Evolutionary conservation across 1,140 invertebrate species (phyloP).

Genomic region (Scaptomyza hsui): DNA sequence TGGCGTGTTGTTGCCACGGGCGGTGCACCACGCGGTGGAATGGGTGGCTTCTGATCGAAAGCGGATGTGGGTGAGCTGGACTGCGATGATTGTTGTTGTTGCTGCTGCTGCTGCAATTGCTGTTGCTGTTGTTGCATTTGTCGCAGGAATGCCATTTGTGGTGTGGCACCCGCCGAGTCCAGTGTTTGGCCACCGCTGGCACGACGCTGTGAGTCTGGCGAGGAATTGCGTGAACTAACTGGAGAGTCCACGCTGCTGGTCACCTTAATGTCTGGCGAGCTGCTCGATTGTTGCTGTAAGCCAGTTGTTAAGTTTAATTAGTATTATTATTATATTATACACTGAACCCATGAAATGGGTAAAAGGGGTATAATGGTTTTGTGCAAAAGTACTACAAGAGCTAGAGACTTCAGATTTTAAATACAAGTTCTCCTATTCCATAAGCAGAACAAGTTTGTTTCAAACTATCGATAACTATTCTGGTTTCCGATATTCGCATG

Average conservation of each 20-base stretch:
- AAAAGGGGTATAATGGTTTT: too few relatives aligned
- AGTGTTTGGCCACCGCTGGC: conserved; percentile 51
- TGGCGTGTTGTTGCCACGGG: conserved; percentile 85
- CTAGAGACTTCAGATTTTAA: too few relatives aligned
- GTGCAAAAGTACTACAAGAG: too few relatives aligned
- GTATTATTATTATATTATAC: too few relatives aligned
- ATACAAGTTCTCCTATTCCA: too few relatives aligned
- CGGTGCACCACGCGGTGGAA: conserved; percentile 85
- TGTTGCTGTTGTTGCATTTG: conserved; percentile 83
- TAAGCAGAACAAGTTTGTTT: too few relatives aligned
- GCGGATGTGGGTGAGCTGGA: conserved; percentile 75
- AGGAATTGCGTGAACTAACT: conserved; percentile 82
- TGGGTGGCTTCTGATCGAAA: conserved; percentile 85
- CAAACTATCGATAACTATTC: too few relatives aligned
- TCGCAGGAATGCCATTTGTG: conserved; percentile 82
- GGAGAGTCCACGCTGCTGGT: conserved; percentile 77
- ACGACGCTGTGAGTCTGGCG: conserved; percentile 82
- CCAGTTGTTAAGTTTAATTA: not conserved
- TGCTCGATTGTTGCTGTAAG: conserved; percentile 80
- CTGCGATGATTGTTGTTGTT: conserved; percentile 61
- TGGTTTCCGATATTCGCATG: too few relatives aligned
- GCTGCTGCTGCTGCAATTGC: conserved; percentile 80
- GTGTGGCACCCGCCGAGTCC: conserved; percentile 60
- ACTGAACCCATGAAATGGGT: too few relatives aligned
- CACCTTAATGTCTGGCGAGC: conserved; percentile 81